These are phyloP conservation scores for Thunnus thynnus DNA, from an alignment of 2,113 vertebrate genomes.

Conservation along the genomic window DNA sequence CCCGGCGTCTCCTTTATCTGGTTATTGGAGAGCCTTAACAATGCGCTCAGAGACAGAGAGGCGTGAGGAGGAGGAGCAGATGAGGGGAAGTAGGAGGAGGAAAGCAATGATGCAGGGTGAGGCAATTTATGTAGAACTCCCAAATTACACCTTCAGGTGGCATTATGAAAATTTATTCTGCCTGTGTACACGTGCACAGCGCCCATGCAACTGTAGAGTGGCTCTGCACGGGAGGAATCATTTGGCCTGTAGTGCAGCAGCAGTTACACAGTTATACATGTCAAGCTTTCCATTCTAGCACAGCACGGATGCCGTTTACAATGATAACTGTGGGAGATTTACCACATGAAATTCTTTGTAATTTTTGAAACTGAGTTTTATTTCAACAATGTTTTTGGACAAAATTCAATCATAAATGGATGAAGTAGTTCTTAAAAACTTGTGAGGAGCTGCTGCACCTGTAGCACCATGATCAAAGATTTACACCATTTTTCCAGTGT, in stretches of 20 bases:
- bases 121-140: conserved; percentile 63
- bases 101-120: conserved; percentile 56
- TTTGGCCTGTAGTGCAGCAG: background rate
- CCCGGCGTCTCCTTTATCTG: conserved; percentile 64
- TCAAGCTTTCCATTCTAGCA: too few species aligned
- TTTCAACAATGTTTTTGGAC: too few species aligned
- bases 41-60: conserved; percentile 62
- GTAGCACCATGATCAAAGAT: too few species aligned
- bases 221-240: conserved; percentile 1
- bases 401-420: too few species aligned
- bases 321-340: too few species aligned
- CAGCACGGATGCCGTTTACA: too few species aligned
- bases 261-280: too few species aligned
- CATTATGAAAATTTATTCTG: conserved; percentile 41
- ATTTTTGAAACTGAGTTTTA: too few species aligned
- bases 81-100: conserved; percentile 43
- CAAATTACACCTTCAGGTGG: conserved; percentile 59
- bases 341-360: too few species aligned
- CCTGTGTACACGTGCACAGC: background rate
- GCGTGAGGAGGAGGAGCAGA: conserved; percentile 51
- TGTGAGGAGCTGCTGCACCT: too few species aligned
- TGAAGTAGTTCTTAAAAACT: too few species aligned
- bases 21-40: conserved; percentile 73
- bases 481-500: too few species aligned
- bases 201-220: background rate